Base-by-base conservation (phyloP, 2,797 vertebrate genomes). In the Holocentrus rufus region DNA sequence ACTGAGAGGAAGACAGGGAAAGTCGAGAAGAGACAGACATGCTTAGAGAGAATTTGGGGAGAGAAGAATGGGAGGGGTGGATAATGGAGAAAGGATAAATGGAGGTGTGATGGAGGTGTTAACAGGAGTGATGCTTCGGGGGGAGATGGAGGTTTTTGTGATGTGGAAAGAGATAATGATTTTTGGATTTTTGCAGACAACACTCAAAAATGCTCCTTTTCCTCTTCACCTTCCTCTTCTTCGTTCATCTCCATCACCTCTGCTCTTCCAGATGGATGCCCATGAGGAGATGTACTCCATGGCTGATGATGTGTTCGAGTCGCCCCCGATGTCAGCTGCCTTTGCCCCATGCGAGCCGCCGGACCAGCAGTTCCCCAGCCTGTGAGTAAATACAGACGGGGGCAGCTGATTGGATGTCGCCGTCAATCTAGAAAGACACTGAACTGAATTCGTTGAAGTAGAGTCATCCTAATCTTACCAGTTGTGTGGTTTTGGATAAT, bases 301-400 rank as follows among this genome's bases (percentile, higher is more conserved):
- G 95, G 93, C 96, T 0, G 98, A 99, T 1, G 98, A 99, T 0
- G 98, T 99, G 49, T 99, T 99, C 14, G 97, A 99, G 88, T 98
- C 98, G 0, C 97, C 97, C 0, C 97, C 97, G 1, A 88, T 97
- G 0, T 98, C 98, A 0, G 97, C 97, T 34, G 80, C 87, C 0
- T 92, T 89, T 58, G 87, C 90, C 58, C 87, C 89, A 3, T 84
- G 89, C 2, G 92, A 93, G 4, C 92, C 88, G 0, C 77, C 85
- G 0, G 88, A 88, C 17, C 79, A 79, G 11, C 91, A 90, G 46
- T 94, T 92, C 68, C 71, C 83, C 15, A 81, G 86, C 47, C 77
- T 72, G 97, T 98, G 87, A 95, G 96, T 95, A 74, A 65, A 73
- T 22, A 31, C 1, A 10, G n/a, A 4, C 4, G 20, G 30, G 6